Base-by-base conservation (phyloP, 2,797 vertebrate genomes). In the Pelochelys cantorii region DNA sequence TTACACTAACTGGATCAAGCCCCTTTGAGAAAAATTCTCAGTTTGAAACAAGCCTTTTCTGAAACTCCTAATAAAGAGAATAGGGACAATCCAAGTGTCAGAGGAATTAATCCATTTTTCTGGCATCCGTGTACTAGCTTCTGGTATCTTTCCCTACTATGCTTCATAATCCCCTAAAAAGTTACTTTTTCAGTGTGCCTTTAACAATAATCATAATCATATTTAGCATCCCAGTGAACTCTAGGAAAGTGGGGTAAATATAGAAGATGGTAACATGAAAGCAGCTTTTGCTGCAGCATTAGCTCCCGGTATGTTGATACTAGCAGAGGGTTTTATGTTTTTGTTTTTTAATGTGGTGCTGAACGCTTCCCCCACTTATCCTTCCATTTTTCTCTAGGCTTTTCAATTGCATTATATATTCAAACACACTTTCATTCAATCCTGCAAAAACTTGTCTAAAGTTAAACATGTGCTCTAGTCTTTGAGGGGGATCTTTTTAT, bases 1-100 rank as follows among this genome's bases (percentile, higher is more conserved):
- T 97, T 96, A 88, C 65, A 71, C 29, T 84, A 29, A 86, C 34
- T 54, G 22, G 85, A 48, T 83, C 81, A 86, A 94, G 55, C 37
- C 57, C 31, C 60, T 62, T 62, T 77, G 79, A 90, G 83, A 82
- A 9, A 65, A 27, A 84, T 42, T 2, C n/a, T 91, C 85, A 62
- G 42, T 34, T 62, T 91, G 84, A 84, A 91, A 82, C 6, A 83
- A 81, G 14, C 90, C 91, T 92, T 92, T 23, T 84, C 92, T 62
- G 29, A 62, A 27, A 75, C 5, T 85, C 42, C 29, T 68, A 83
- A 48, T 31, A 62, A 62, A 62, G 29, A 15, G 60, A 62, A 62
- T 31, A 79, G 57, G 25, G n/a, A 60, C 15, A 59, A 81, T 48
- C 78, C 86, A 87, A 11, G 48, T 83, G 83, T 60, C 83, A 81